A percentile compares a stretch with the other conserved stretches of the same genome.
Evolutionary conservation across 2,888 invertebrate species (phyloP).

Genomic region (Molorchus minor): DNA sequence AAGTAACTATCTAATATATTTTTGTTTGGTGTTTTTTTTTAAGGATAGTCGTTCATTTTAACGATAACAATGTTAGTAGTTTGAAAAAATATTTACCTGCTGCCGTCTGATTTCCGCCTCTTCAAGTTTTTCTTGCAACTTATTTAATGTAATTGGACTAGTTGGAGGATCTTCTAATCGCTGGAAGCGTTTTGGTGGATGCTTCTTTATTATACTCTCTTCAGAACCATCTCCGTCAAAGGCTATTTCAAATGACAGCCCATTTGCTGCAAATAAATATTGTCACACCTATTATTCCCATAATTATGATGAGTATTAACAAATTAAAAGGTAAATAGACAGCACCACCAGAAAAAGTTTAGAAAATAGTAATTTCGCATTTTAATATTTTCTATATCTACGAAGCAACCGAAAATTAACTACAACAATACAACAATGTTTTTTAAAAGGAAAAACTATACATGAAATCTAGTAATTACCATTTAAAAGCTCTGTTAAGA

Average conservation of each 20-base stretch:
- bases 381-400: too few species aligned
- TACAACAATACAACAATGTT: too few species aligned
- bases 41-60: too few species aligned
- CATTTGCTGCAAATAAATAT: slow-evolving; percentile 53
- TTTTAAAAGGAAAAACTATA: too few species aligned
- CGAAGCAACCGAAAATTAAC: too few species aligned
- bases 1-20: too few species aligned
- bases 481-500: too few species aligned
- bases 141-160: slow-evolving; percentile 66
- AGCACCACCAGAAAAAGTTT: too few species aligned
- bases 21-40: too few species aligned
- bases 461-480: too few species aligned
- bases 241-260: slow-evolving; percentile 59
- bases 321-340: too few species aligned
- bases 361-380: too few species aligned
- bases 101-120: slow-evolving; percentile 77
- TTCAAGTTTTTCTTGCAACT: slow-evolving; percentile 75
- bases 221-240: slow-evolving; percentile 53
- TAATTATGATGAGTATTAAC: background rate
- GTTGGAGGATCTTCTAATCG: slow-evolving; percentile 71
- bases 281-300: background rate
- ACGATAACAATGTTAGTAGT: background rate
- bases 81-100: slow-evolving; percentile 57
- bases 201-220: slow-evolving; percentile 65
- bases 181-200: slow-evolving; percentile 75